Base-by-base conservation (phyloP, 1,140 invertebrate genomes). In the Drosophila miranda region DNA sequence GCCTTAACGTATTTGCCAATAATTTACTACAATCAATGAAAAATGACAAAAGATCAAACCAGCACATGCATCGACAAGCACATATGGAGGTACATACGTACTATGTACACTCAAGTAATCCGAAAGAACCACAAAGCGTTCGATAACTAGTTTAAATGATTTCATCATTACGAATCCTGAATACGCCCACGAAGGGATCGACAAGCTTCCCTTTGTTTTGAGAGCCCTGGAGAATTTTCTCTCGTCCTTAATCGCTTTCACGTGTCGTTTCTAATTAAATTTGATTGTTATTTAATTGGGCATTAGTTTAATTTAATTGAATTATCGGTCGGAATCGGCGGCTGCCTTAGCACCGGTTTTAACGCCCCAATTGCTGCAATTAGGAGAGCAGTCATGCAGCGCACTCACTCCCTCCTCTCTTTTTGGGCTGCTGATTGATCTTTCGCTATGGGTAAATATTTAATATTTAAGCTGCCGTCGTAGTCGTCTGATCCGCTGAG, bases 321-420 rank as follows among this genome's bases (percentile, higher is more conserved):
- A 70, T 70, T 70, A 57, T 53, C 14, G 53, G 28, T 73, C 53
- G 38, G 46, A 42, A 28, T 77, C 49, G 38, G 46, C 45, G 16
- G 42, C 62, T 78, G 44, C 59, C 53, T 69, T 68, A 63, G 57
- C 44, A 63, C 70, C 64, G 54, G 45, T 70, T 70, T 59, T 63
- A 69, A 83, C 67, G 81, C 81, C 86, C 81, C 81, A 84, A 84
- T 84, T 84, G 81, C 66, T 86, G 76, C 80, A 80, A 76, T 83
- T 78, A 75, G 71, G 56, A 50, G 41, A 50, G 41, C 46, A 55
- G 23, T 21, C 62, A 68, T 68, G 64, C 62, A 67, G 61, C 23
- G 43, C 30, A 26, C 66, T 56, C 30, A 13, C 26, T 63, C 5
- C 19, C 6, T 58, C 4, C 46, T 56, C 23, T 14, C 21, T 51